These are phyloP conservation scores for Nannobrachium achirus DNA, from an alignment of 2,113 vertebrate genomes.

Conservation along the genomic window DNA sequence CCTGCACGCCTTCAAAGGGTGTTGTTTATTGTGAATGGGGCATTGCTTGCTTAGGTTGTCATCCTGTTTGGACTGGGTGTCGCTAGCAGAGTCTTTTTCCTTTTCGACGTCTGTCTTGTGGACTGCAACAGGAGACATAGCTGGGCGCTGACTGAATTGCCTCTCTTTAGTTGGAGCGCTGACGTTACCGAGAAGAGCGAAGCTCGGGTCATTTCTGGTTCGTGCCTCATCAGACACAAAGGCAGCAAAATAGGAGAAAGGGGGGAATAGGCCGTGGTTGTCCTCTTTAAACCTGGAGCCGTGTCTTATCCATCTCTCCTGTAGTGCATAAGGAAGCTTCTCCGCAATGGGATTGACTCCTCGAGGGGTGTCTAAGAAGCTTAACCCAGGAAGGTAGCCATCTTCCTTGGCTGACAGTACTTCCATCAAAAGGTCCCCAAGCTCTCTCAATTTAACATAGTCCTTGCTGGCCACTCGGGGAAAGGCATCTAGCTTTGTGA, in stretches of 20 bases:
- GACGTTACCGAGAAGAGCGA: no score
- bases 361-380: conserved; percentile 2
- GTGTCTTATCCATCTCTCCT: conserved; percentile 4
- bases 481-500: background rate
- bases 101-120: background rate
- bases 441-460: background rate
- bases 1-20: conserved; percentile 2
- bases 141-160: background rate
- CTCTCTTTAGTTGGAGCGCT: background rate
- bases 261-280: background rate
- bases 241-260: background rate
- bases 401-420: background rate
- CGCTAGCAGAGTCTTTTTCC: no score
- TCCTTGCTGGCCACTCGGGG: background rate
- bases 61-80: background rate
- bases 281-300: background rate
- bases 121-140: no score
- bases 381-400: background rate
- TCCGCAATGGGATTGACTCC: background rate
- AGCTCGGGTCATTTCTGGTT: background rate
- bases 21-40: conserved; percentile 9
- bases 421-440: conserved; percentile 1
- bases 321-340: conserved; percentile 2
- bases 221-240: background rate
- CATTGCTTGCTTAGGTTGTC: background rate